Evolutionary conservation across 1,140 invertebrate genomes (phyloP).

Genomic region (Macrotrachela quadricornifera): DNA sequence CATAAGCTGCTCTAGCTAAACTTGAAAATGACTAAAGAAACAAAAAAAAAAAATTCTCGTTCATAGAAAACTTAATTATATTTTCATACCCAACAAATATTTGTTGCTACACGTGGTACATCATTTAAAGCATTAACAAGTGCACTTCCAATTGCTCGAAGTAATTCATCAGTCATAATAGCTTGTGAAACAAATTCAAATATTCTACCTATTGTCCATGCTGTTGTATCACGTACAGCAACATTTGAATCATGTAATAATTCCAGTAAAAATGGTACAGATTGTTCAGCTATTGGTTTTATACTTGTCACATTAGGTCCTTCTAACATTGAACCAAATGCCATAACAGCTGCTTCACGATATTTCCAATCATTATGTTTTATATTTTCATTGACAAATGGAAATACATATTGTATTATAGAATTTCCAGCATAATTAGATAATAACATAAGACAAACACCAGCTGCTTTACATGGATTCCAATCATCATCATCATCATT

Average conservation of each 20-base stretch:
- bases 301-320: constrained; percentile 65
- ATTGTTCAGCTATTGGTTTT: constrained; percentile 78
- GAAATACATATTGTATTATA: constrained; percentile 78
- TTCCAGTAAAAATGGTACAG: constrained; percentile 77
- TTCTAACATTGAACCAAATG: constrained; percentile 83
- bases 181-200: constrained; percentile 90
- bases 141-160: constrained; percentile 59
- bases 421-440: constrained; percentile 88
- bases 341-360: constrained; percentile 90
- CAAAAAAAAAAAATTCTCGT: too few species aligned
- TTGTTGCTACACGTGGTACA: constrained; percentile 82
- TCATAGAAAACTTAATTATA: too few species aligned
- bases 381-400: constrained; percentile 90
- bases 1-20: too few species aligned
- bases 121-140: constrained; percentile 60
- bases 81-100: constrained; percentile 84
- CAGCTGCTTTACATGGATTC: constrained; percentile 96
- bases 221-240: constrained; percentile 79
- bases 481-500: constrained; percentile 89
- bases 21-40: too few species aligned
- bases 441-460: constrained; percentile 93
- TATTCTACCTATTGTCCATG: constrained; percentile 90
- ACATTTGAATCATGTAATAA: constrained; percentile 76
- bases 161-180: constrained; percentile 59
- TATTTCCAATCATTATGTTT: constrained; percentile 75